These are phyloP conservation scores for Barnardius zonarius DNA, from an alignment of 2,113 vertebrate genomes.

Conservation along the genomic window DNA sequence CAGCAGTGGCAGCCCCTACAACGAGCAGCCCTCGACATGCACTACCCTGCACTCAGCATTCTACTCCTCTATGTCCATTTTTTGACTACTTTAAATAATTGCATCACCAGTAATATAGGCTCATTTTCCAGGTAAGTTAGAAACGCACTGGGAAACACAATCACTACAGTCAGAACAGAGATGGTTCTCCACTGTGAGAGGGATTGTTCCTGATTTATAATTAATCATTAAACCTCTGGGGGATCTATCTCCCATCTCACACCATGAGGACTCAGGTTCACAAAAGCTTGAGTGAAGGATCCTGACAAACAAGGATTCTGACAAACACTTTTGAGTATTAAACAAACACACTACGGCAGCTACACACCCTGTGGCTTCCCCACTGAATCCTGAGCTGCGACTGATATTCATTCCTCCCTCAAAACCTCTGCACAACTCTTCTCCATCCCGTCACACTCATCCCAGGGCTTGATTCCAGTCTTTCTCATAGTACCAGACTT, in stretches of 20 bases:
- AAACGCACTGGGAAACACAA: background rate
- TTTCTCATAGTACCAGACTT: background rate
- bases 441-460: background rate
- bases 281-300: background rate
- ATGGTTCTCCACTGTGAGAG: background rate
- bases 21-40: background rate
- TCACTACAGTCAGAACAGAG: background rate
- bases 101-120: background rate
- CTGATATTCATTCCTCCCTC: background rate
- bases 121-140: background rate
- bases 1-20: background rate
- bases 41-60: too few relatives aligned
- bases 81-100: background rate
- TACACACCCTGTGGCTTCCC: background rate
- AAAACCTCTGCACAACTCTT: background rate
- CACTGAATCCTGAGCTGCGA: background rate
- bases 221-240: background rate
- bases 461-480: background rate
- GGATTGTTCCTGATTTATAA: background rate
- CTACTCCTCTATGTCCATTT: background rate
- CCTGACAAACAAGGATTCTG: background rate
- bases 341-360: background rate
- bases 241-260: background rate
- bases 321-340: background rate
- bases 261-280: background rate